phyloP scores from a whole-genome alignment of 2,797 vertebrate species.

The Brachyalestes nurse region DNA sequence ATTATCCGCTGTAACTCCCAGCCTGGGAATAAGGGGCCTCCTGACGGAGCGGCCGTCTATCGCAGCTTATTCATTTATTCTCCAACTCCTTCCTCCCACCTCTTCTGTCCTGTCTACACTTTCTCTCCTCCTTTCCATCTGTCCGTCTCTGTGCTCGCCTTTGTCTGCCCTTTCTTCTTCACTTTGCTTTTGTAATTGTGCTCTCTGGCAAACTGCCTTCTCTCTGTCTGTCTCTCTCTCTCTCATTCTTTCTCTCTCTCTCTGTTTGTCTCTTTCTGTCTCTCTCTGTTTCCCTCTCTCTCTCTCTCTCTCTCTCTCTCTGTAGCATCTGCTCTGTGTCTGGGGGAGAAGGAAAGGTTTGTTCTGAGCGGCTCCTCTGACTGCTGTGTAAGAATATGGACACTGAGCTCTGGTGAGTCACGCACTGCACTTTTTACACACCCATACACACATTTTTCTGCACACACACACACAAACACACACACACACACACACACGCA shows the following conservation, averaged over 20 bases:
- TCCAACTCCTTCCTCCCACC: conserved; percentile 20
- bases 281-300: conserved; percentile 24
- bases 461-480: no score
- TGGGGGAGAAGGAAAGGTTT: conserved; percentile 77
- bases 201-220: conserved; percentile 23
- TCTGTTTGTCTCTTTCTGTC: no score
- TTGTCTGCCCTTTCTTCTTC: conserved; percentile 33
- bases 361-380: conserved; percentile 82
- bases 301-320: conserved; percentile 48
- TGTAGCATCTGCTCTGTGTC: conserved; percentile 72
- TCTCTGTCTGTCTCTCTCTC: conserved; percentile 27
- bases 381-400: conserved; percentile 83
- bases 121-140: conserved; percentile 37
- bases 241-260: no score
- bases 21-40: neutral
- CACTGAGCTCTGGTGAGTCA: conserved; percentile 76
- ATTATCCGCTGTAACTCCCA: neutral
- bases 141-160: conserved; percentile 46
- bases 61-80: conserved; percentile 41
- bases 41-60: conserved; percentile 26
- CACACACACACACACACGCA: no score
- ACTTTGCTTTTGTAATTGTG: conserved; percentile 28
- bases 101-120: conserved; percentile 25
- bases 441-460: neutral
- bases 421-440: conserved; percentile 30